Evolutionary conservation across 2,888 invertebrate species (phyloP), one percentile per base, ranked within the genome.

Genomic region (Drosophila algonquin): DNA sequence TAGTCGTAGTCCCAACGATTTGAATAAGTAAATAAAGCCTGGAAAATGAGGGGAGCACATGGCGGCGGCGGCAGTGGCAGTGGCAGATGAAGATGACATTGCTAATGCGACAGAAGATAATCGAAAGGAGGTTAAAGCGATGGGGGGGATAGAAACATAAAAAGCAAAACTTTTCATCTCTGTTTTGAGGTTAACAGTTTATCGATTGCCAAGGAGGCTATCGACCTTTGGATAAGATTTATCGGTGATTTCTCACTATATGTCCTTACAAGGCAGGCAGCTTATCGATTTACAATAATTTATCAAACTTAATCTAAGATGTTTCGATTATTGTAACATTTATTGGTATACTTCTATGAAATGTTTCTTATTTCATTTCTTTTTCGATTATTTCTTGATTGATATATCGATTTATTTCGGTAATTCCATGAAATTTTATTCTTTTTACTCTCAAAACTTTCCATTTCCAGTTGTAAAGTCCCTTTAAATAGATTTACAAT

Each of bases 1-100:
- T 30, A 35, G 35, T 35, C 35, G 35, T 35, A 77, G 71, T 81
- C 77, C 76, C 79, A 77, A 77, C 87, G 88, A 86, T 88, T 86
- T 86, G 86, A 88, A 86, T 86, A 86, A 87, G 82, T 86, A 87
- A 90, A 85, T 87, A 82, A 81, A 67, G 67, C 56, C 55, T 27
- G 67, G 80, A 82, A 70, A 63, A 64, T 77, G 63, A 21, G 71
- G 71, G 78, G 58, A 73, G 75, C 83, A 84, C 81, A 80, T 69
- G 71, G 71, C 71, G 71, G 79, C 74, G 55, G 62, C 70, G 74
- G 79, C 73, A 53, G 84, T 68, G 71, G 70, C 71, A 71, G 79
- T 70, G 57, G 64, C 83, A 83, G 83, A 72, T 82, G 81, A 82
- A 81, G 87, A 76, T 86, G 81, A 86, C 87, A 82, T 73, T 75